Evolutionary conservation across 2,888 invertebrate species (phyloP).

Genomic region (Tuta absoluta): DNA sequence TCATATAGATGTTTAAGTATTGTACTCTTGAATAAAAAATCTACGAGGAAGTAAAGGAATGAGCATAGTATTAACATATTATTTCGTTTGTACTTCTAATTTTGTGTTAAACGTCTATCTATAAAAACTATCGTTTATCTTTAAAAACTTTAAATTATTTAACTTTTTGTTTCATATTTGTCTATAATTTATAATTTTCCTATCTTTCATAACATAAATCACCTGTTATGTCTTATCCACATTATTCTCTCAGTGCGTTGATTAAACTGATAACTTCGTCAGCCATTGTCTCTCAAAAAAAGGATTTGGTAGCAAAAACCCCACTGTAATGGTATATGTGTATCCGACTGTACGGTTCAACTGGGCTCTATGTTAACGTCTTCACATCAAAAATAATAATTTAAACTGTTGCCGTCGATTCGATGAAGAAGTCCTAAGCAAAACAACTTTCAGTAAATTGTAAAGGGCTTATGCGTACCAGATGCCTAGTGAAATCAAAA

Average conservation of each 20-base stretch:
- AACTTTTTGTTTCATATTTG: too few relatives aligned
- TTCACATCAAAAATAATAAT: too few relatives aligned
- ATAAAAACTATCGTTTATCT: too few relatives aligned
- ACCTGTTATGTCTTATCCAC: constrained; percentile 47
- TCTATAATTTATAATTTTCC: too few relatives aligned
- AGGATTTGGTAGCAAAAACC: constrained; percentile 72
- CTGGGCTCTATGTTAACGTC: too few relatives aligned
- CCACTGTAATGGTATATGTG: constrained; percentile 45
- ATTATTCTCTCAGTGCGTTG: constrained; percentile 45
- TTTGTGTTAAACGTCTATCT: too few relatives aligned
- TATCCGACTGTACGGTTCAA: constrained; percentile 52
- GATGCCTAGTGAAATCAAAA: too few relatives aligned
- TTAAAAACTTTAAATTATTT: too few relatives aligned
- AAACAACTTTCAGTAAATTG: too few relatives aligned
- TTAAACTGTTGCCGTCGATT: too few relatives aligned
- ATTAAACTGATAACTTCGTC: constrained; percentile 68
- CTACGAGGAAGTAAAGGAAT: neutral
- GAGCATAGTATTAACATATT: neutral
- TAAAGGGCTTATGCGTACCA: too few relatives aligned
- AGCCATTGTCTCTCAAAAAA: constrained; percentile 72
- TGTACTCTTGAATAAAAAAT: neutral
- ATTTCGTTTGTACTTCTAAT: neutral
- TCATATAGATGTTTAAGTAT: neutral
- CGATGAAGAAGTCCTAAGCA: too few relatives aligned
- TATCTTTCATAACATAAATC: neutral